Conservation (phyloP, 1,140 invertebrate species). For the Drosophila pseudoobscura region DNA sequence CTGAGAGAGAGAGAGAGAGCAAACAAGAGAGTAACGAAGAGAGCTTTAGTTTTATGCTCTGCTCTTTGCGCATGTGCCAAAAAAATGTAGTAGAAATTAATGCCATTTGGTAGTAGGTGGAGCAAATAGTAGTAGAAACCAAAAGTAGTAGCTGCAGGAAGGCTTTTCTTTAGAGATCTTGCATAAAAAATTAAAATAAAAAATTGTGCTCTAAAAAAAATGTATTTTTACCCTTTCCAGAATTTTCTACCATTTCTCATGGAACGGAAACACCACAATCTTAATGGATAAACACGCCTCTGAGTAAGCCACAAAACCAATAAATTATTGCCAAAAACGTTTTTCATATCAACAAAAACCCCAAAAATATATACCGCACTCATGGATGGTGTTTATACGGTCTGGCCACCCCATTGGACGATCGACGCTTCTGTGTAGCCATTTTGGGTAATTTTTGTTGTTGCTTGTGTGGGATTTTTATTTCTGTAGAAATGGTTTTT, state of each 20-base stretch:
- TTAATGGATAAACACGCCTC: too few relatives aligned
- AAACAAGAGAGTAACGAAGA: background rate
- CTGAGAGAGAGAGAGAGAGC: conserved; percentile 1
- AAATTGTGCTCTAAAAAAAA: background rate
- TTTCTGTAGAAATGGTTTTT: conserved; percentile 5
- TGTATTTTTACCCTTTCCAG: too few relatives aligned
- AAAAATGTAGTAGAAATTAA: conserved; percentile 54
- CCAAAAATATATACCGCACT: background rate
- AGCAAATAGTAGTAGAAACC: background rate
- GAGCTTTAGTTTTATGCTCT: conserved; percentile 27
- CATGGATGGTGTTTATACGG: background rate
- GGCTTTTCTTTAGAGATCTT: background rate
- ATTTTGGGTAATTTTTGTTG: conserved; percentile 75
- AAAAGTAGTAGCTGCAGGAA: conserved; percentile 5
- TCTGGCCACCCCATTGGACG: conserved; percentile 60
- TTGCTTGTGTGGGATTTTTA: conserved; percentile 44
- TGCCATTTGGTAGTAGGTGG: conserved; percentile 59
- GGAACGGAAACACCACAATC: too few relatives aligned
- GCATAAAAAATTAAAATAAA: background rate
- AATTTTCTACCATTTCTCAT: too few relatives aligned
- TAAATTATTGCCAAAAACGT: background rate
- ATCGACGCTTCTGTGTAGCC: conserved; percentile 71
- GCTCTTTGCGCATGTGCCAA: conserved; percentile 68
- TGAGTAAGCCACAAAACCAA: background rate
- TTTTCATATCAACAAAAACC: background rate